Evolutionary conservation across 1,140 invertebrate genomes (phyloP), one percentile per base, ranked within the genome.

Genomic region (Globodera rostochiensis): DNA sequence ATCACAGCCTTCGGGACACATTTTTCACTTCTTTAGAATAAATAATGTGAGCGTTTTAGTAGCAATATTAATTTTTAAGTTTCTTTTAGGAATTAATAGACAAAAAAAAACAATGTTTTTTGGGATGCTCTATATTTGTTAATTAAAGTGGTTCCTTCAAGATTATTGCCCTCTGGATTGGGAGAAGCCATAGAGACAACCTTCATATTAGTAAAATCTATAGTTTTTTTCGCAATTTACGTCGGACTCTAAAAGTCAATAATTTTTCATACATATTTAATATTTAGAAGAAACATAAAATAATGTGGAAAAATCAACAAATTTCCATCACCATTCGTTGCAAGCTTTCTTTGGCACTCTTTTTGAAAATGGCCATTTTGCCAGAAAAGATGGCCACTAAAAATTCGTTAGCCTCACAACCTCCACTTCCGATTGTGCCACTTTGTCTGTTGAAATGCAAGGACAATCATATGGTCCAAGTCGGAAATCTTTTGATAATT

Each of bases 381-480:
- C 11, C 9, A 36, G 13, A 71, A 45, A 47, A 36, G 25, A 70
- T 64, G 13, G 50, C 45, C 76, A 45, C 60, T 15, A 70, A 15
- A 78, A 67, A 64, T 49, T 71, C 70, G 19, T 25, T 9, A 25
- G 45, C 6, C 15, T 21, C 21, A 46, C 11, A 21, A 11, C 36
- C 46, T 8, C 57, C 64, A 11, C 70, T 78, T 13, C 60, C 64
- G 9, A 78, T 78, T 70, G 64, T 78, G 25, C 76, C 76, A 9
- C 76, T 78, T 67, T 78, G 76, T 70, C 76, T 78, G 46, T n/a
- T 78, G 13, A 53, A 70, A 7, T 78, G 76, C 70, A 78, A 78
- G 50, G 76, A 78, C 64, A 78, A 78, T 47, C 76, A 78, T 49
- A 78, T 78, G 76, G 47, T 78, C 21, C 66, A 47, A 64, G 64